Evolutionary conservation across 2,113 vertebrate genomes (phyloP).

Genomic region (Phrynosoma blainvillii): DNA sequence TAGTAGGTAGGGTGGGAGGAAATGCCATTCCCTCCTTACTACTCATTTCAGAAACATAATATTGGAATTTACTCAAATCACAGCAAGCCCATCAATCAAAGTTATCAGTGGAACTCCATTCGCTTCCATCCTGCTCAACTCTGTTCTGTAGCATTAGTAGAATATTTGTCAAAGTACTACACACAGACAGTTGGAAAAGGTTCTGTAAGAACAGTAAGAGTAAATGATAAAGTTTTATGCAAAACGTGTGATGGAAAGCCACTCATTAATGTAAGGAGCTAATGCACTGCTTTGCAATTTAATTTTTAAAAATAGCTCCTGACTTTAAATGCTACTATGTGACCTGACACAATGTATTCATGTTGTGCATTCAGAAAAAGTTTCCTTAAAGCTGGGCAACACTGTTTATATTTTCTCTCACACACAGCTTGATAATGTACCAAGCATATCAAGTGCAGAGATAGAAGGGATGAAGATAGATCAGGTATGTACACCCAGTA

Average conservation of each 20-base stretch:
- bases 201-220: conserved; percentile 12
- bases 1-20: conserved; percentile 51
- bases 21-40: conserved; percentile 46
- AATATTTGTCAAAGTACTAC: conserved; percentile 40
- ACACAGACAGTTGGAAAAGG: conserved; percentile 17
- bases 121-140: conserved; percentile 31
- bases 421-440: conserved; percentile 46
- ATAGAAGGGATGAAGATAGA: conserved; percentile 51
- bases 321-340: conserved; percentile 65
- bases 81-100: conserved; percentile 62
- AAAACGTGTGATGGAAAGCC: conserved; percentile 65
- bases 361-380: conserved; percentile 52
- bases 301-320: conserved; percentile 66
- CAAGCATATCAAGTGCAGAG: conserved; percentile 7
- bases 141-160: conserved; percentile 36
- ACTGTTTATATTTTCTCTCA: conserved; percentile 52
- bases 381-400: conserved; percentile 56
- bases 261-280: conserved; percentile 69
- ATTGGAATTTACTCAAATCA: conserved; percentile 66
- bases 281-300: conserved; percentile 60
- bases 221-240: conserved; percentile 55
- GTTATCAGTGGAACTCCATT: conserved; percentile 38
- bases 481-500: conserved; percentile 50
- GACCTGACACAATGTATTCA: conserved; percentile 56
- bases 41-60: conserved; percentile 67